Evolutionary conservation across 2,797 vertebrate genomes (phyloP).

Genomic region (Pseudomugil gertrudae): DNA sequence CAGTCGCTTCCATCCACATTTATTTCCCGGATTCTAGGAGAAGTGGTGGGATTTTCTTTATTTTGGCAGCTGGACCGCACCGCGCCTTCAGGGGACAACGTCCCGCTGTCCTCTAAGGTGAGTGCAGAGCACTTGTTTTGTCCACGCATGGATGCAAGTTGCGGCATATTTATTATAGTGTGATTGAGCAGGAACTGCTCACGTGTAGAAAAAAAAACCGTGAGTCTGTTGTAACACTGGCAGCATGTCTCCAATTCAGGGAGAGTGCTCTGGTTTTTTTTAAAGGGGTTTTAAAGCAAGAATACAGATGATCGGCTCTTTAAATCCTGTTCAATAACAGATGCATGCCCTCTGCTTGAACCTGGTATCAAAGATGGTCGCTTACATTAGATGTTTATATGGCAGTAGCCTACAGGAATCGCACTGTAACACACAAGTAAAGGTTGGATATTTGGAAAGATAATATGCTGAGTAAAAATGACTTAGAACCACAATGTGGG

Average conservation of each 20-base stretch:
- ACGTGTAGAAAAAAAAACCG: background rate
- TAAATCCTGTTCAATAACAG: background rate
- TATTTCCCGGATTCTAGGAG: slow-evolving; percentile 16
- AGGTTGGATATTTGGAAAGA: background rate
- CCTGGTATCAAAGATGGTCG: slow-evolving; percentile 25
- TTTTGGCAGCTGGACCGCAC: slow-evolving; percentile 57
- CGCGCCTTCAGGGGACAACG: slow-evolving; percentile 24
- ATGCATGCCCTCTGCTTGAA: slow-evolving; percentile 38
- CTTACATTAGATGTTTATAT: slow-evolving; percentile 36
- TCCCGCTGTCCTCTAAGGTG: slow-evolving; percentile 57
- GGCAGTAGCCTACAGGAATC: slow-evolving; percentile 42
- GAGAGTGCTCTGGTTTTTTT: slow-evolving; percentile 7
- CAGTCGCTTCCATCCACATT: slow-evolving; percentile 47
- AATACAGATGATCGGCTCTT: slow-evolving; percentile 16
- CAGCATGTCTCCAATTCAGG: slow-evolving; percentile 25
- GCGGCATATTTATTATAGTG: slow-evolving; percentile 59
- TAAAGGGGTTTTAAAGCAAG: background rate
- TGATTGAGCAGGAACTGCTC: slow-evolving; percentile 23
- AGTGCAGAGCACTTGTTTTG: slow-evolving; percentile 50
- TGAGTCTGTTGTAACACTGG: slow-evolving; percentile 31
- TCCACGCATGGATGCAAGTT: slow-evolving; percentile 49
- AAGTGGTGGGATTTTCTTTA: slow-evolving; percentile 25
- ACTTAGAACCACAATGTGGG: background rate
- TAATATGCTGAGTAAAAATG: background rate
- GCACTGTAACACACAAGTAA: slow-evolving; percentile 58